These are phyloP conservation scores for Holacanthella duospinosa DNA, from an alignment of 2,888 invertebrate species.

Conservation along the genomic window DNA sequence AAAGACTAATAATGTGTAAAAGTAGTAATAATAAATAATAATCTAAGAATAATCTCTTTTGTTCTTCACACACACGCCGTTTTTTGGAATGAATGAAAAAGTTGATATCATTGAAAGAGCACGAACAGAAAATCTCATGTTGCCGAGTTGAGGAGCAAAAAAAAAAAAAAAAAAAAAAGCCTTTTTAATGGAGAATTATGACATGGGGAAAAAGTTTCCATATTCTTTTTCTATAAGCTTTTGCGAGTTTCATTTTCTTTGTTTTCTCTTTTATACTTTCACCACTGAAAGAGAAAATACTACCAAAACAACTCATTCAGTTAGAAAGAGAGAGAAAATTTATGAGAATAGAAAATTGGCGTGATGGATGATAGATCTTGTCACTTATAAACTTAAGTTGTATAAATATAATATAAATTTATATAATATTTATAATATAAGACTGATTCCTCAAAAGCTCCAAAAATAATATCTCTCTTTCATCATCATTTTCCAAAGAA, in stretches of 20 bases:
- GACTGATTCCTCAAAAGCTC: background rate
- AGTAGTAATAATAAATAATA: too few species aligned
- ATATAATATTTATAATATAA: too few species aligned
- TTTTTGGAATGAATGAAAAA: too few species aligned
- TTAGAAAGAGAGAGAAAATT: background rate
- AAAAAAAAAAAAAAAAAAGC: slow-evolving; percentile 7
- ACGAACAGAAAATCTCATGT: too few species aligned
- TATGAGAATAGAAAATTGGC: background rate
- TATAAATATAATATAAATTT: too few species aligned
- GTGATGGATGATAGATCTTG: background rate
- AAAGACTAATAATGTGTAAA: too few species aligned
- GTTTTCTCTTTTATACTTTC: background rate
- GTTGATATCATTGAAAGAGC: too few species aligned
- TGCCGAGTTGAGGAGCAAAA: too few species aligned
- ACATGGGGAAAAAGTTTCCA: slow-evolving; percentile 3
- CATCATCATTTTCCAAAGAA: background rate
- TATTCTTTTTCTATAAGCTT: background rate
- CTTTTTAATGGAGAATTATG: slow-evolving; percentile 7
- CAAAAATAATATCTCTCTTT: background rate
- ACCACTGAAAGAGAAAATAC: background rate
- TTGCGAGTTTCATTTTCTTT: background rate
- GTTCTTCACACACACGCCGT: too few species aligned
- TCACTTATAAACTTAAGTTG: background rate
- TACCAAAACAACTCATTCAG: background rate
- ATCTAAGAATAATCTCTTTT: too few species aligned